Evolutionary conservation across 2,888 invertebrate genomes (phyloP).

Genomic region (Sarcophaga carnaria): DNA sequence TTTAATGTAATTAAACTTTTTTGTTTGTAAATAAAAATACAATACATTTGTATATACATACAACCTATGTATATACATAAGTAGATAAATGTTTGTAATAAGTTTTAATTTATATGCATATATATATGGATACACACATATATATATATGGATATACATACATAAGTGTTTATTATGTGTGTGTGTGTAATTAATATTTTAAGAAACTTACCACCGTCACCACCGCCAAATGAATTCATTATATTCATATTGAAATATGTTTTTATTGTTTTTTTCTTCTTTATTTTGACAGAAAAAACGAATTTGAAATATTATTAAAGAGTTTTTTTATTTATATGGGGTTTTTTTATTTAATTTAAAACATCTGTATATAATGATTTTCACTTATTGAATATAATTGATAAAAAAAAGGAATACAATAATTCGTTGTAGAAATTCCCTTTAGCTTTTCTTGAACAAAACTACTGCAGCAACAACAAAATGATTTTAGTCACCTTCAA

Average conservation of each 20-base stretch:
- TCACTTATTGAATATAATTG: slow-evolving; percentile 9
- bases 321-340: background rate
- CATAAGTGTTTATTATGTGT: background rate
- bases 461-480: background rate
- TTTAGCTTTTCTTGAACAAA: slow-evolving; percentile 20
- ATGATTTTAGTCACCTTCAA: slow-evolving; percentile 35
- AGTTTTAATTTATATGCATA: background rate
- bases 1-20: background rate
- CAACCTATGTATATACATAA: background rate
- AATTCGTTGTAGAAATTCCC: slow-evolving; percentile 61
- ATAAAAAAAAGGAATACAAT: background rate
- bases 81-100: slow-evolving; percentile 5
- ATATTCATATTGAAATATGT: slow-evolving; percentile 64
- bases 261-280: background rate
- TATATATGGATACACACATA: background rate
- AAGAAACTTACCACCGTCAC: slow-evolving; percentile 65
- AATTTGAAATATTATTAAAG: slow-evolving; percentile 3
- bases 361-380: slow-evolving; percentile 21
- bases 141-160: background rate
- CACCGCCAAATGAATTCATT: slow-evolving; percentile 64
- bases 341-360: slow-evolving; percentile 5
- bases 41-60: background rate
- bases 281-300: slow-evolving; percentile 18
- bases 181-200: background rate
- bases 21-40: background rate